Evolutionary conservation across 2,113 vertebrate genomes (phyloP).

Genomic region (Silurus meridionalis): DNA sequence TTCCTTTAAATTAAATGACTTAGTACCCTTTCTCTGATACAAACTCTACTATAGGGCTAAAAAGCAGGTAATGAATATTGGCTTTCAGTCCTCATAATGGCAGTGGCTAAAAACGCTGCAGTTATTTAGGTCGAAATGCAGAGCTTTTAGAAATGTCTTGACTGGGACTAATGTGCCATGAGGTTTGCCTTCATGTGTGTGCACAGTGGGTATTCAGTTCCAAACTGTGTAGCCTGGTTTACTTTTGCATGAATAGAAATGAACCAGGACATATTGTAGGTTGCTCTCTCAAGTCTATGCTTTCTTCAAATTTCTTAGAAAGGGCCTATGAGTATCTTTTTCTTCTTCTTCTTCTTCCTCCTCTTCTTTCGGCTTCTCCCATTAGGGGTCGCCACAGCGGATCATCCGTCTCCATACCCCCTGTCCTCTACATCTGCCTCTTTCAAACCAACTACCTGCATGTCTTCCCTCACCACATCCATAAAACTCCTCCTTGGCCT

Average conservation of each 20-base stretch:
- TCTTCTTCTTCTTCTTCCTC: no score
- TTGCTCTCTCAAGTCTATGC: background rate
- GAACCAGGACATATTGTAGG: background rate
- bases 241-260: background rate
- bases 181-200: slow-evolving; percentile 24
- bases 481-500: no score
- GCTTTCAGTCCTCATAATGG: slow-evolving; percentile 10
- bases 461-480: no score
- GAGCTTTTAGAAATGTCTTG: slow-evolving; percentile 25
- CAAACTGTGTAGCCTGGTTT: background rate
- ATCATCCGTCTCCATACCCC: no score
- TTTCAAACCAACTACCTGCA: no score
- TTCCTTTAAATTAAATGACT: background rate
- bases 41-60: background rate
- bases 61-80: slow-evolving; percentile 41
- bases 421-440: no score
- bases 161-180: slow-evolving; percentile 19
- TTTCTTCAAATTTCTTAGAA: background rate
- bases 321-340: background rate
- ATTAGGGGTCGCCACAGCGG: no score
- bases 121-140: slow-evolving; percentile 19
- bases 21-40: slow-evolving; percentile 2
- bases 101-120: slow-evolving; percentile 1
- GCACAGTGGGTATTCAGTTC: background rate
- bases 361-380: no score